Base-by-base conservation (phyloP, 2,113 vertebrate genomes). In the Halichoerus grypus region DNA sequence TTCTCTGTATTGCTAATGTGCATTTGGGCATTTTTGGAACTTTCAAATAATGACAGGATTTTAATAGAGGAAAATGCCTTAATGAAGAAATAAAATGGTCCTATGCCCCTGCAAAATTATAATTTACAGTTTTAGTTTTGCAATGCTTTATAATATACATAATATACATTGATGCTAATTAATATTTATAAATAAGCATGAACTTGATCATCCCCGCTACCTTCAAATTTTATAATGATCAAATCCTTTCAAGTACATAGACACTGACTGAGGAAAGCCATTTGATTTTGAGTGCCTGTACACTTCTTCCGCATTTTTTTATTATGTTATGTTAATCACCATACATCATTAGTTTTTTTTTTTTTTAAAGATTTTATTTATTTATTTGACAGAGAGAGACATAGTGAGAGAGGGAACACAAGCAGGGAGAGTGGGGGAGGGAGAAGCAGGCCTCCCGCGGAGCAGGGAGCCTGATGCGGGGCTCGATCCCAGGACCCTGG, bases 11-110 rank as follows among this genome's bases (percentile, higher is more conserved):
- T 13, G 46, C 13, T 89, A 94, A 92, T 67, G 42, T 49, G 1
- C 15, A 51, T 93, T 94, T 67, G n/a, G 46, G 0, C 39, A 92
- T 94, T 97, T 96, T 74, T 85, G 51, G 46, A 15, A 0, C 19
- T 88, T 97, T 94, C 7, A 92, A 63, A 93, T 92, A 51, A 77
- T 61, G 31, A 88, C 5, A 65, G 15, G 79, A 51, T 92, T 72
- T 77, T 42, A 67, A 46, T 28, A 96, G 13, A 33, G 11, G 31
- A 89, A 94, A 13, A 72, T 94, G 19, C 2, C 49, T 84, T 93
- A 24, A 1, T 4, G 5, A 96, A 88, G 33, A 63, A 91, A 87
- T 77, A 6, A 94, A 31, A 83, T 11, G 74, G 51, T 15, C 21
- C 61, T 18, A 18, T 82, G 1, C 5, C 8, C 6, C 2, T 80